A percentile compares a stretch with the other conserved stretches of the same genome.
Evolutionary conservation across 30 jellyfish, hydroid and myxozoan genomes (phyloP).

Genomic region (Turritopsis dohrnii): DNA sequence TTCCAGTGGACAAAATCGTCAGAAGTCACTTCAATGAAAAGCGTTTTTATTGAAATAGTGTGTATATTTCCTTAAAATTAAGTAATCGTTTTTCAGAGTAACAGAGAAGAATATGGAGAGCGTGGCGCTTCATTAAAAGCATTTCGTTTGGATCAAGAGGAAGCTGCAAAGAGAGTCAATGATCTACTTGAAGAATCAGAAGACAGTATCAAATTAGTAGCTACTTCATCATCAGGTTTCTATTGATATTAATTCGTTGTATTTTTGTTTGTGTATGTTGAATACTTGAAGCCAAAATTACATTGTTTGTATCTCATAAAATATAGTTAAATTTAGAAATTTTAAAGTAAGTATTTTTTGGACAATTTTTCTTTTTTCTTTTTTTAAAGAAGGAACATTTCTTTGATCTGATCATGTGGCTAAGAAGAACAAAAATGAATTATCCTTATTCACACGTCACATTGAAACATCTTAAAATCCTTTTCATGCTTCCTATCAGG

Average conservation of each 20-base stretch:
- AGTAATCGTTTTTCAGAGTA: constrained; percentile 42
- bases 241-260: background rate
- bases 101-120: constrained; percentile 63
- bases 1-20: background rate
- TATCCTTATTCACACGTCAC: too few species aligned
- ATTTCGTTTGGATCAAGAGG: constrained; percentile 50
- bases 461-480: too few species aligned
- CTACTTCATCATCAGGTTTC: background rate
- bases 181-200: constrained; percentile 45
- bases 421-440: too few species aligned
- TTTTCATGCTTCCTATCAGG: too few species aligned
- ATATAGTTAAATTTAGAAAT: too few species aligned
- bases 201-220: background rate
- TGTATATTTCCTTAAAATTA: too few species aligned
- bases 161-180: constrained; percentile 46
- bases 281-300: background rate
- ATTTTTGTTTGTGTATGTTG: background rate
- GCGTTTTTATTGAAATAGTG: background rate
- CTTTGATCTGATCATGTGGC: too few species aligned
- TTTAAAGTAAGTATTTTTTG: too few species aligned
- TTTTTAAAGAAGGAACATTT: too few species aligned
- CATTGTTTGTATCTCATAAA: too few species aligned
- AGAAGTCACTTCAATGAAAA: background rate
- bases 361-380: too few species aligned
- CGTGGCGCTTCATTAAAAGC: constrained; percentile 65